Conservation (phyloP, 2,113 vertebrate species). For the Coryphaenoides rupestris region DNA sequence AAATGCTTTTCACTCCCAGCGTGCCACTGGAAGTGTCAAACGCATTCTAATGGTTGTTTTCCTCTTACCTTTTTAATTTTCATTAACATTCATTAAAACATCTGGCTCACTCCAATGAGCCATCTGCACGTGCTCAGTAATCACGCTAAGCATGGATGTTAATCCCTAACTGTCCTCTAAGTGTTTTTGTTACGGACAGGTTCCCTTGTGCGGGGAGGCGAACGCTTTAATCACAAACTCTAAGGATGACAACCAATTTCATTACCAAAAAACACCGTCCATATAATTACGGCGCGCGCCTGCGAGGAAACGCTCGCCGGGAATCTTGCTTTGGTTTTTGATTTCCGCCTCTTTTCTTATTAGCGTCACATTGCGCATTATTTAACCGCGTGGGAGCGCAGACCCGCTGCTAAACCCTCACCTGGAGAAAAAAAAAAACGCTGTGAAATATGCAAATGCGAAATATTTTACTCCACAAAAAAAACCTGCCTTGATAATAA, state of each 20-base stretch:
- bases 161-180: conserved; percentile 54
- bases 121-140: conserved; percentile 64
- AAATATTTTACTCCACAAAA: no score
- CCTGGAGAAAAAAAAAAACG: conserved; percentile 57
- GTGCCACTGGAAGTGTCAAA: conserved; percentile 65
- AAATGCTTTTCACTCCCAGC: conserved; percentile 60
- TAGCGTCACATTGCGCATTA: conserved; percentile 75
- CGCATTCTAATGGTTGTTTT: conserved; percentile 69
- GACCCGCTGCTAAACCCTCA: conserved; percentile 70
- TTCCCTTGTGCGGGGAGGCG: conserved; percentile 14
- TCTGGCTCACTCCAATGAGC: conserved; percentile 71
- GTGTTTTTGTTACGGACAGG: conserved; percentile 11
- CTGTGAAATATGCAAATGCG: conserved; percentile 58
- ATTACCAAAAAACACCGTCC: no score
- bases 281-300: background rate
- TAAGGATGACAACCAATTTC: background rate
- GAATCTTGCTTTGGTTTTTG: conserved; percentile 59
- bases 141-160: conserved; percentile 51
- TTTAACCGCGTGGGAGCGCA: conserved; percentile 74
- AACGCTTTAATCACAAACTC: conserved; percentile 22
- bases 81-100: conserved; percentile 81
- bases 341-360: conserved; percentile 79
- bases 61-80: conserved; percentile 74
- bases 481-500: no score
- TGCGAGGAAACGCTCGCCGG: background rate